Evolutionary conservation across 2,113 vertebrate genomes (phyloP).

Genomic region (Hydrochoerus hydrochaeris): DNA sequence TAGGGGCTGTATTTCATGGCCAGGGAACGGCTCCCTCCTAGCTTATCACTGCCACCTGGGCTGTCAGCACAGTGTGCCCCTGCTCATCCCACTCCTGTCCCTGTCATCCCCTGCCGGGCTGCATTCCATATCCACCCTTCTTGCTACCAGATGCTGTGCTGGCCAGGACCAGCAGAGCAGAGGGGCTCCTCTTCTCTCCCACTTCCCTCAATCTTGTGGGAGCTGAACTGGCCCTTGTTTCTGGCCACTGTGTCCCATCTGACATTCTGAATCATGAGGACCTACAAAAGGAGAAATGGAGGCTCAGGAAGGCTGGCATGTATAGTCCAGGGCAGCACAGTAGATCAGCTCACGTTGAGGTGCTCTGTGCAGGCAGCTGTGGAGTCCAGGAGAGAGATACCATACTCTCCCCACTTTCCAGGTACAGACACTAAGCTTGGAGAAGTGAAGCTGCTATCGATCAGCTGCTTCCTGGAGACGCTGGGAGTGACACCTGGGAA

Average conservation of each 20-base stretch:
- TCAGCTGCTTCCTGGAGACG: background rate
- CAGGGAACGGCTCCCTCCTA: conserved; percentile 46
- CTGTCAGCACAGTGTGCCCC: background rate
- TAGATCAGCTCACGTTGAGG: accelerated
- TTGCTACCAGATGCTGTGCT: background rate
- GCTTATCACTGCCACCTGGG: conserved; percentile 52
- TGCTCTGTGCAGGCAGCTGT: background rate
- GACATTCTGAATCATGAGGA: background rate
- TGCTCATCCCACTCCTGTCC: background rate
- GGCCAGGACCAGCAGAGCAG: background rate
- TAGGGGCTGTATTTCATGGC: background rate
- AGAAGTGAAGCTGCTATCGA: background rate
- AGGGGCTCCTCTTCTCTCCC: background rate
- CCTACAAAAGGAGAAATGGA: background rate
- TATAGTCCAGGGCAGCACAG: background rate
- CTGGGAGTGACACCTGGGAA: background rate
- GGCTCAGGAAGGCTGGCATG: background rate
- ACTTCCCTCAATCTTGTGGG: background rate
- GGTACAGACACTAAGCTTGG: background rate
- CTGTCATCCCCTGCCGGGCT: background rate
- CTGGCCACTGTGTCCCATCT: background rate
- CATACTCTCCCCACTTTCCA: accelerated
- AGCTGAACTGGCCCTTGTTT: background rate
- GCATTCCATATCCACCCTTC: background rate
- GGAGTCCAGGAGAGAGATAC: accelerated